A percentile compares a stretch with the other conserved stretches of the same genome.
phyloP scores from a whole-genome alignment of 2,797 vertebrate genomes.

The Scleropages formosus region DNA sequence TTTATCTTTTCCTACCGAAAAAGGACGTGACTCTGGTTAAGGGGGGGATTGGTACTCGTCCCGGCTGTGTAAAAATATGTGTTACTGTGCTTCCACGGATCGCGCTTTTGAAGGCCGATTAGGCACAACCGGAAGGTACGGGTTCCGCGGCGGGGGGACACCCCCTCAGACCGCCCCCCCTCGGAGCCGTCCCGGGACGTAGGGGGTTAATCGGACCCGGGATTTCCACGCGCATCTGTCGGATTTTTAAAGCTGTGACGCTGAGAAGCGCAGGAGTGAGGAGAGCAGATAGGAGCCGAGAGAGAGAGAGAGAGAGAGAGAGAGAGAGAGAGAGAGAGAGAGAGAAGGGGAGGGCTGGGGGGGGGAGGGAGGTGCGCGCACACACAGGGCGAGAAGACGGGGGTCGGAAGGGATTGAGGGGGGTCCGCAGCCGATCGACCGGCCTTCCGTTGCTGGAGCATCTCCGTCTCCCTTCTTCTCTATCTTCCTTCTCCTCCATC shows the following conservation, averaged over 20 bases:
- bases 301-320: constrained; percentile 46
- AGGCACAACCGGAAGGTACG: constrained; percentile 19
- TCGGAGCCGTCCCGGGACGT: constrained; percentile 53
- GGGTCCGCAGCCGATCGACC: constrained; percentile 24
- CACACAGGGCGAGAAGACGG: constrained; percentile 57
- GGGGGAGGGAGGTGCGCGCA: constrained; percentile 47
- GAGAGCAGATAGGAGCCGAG: constrained; percentile 23
- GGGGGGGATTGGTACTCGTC: not conserved
- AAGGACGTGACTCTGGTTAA: constrained; percentile 5
- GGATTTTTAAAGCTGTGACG: constrained; percentile 86
- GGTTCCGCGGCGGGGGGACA: constrained; percentile 43
- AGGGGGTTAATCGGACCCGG: constrained; percentile 82
- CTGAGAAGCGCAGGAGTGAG: constrained; percentile 65
- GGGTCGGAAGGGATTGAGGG: constrained; percentile 58
- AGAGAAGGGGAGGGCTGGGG: constrained; percentile 51
- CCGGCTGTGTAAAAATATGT: not conserved
- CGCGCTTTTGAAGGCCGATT: constrained; percentile 1
- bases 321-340: constrained; percentile 26
- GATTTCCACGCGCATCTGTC: constrained; percentile 87
- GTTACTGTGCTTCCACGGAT: not conserved
- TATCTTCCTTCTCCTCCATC: constrained; percentile 12
- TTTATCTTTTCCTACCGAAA: not conserved
- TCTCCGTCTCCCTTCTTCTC: not conserved
- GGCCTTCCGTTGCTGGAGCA: too few species aligned
- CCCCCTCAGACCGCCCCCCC: constrained; percentile 33